Evolutionary conservation across 2,888 invertebrate genomes (phyloP).

Genomic region (Diplolepis rosae): DNA sequence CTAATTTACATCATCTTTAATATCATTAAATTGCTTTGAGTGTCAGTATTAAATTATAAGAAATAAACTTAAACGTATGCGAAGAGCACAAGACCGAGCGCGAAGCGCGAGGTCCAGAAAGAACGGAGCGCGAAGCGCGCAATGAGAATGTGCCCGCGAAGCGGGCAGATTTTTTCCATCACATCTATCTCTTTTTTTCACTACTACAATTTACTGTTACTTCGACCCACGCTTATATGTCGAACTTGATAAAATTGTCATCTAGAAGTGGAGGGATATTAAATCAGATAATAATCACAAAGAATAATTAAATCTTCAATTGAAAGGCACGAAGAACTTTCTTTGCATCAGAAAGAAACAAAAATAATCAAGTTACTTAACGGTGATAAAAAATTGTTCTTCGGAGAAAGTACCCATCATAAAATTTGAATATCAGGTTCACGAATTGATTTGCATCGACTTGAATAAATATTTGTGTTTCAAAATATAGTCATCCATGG

Average conservation of each 20-base stretch:
- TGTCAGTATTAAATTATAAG: too few species aligned
- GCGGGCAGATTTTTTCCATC: neutral
- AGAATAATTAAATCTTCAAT: neutral
- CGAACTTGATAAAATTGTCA: neutral
- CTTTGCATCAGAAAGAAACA: neutral
- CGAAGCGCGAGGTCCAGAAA: too few species aligned
- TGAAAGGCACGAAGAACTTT: neutral
- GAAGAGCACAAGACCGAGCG: too few species aligned
- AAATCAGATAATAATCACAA: too few species aligned
- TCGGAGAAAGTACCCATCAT: conserved; percentile 10
- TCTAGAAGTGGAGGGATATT: neutral
- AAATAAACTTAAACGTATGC: too few species aligned
- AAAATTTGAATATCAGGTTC: neutral
- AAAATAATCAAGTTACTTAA: neutral
- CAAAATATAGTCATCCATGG: too few species aligned
- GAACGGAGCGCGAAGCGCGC: too few species aligned
- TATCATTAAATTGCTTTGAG: too few species aligned
- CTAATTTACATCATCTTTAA: too few species aligned
- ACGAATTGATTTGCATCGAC: neutral
- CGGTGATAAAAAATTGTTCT: neutral
- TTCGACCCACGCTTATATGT: neutral
- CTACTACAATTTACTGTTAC: neutral
- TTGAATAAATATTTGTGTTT: neutral
- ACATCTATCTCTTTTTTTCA: neutral
- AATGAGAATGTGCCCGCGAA: too few species aligned